Evolutionary conservation across 2,797 vertebrate genomes (phyloP), one percentile per base, ranked within the genome.

Genomic region (Adrianichthys oophorus): DNA sequence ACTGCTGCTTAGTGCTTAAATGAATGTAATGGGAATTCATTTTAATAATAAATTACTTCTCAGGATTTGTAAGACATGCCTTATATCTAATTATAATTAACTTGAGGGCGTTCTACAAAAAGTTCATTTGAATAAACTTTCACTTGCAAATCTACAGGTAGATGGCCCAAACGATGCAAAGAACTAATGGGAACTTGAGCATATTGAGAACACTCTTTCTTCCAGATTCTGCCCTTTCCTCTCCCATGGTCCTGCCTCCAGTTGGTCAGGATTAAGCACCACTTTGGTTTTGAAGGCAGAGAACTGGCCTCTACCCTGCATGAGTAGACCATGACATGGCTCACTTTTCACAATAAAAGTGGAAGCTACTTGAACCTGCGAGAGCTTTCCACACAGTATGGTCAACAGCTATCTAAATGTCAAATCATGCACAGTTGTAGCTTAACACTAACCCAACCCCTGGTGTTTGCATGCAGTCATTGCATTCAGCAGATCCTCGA

Each of bases 401-500:
- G 48, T 52, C 60, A 48, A 53, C 45, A 1, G 56, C 66, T 55
- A 74, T 88, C 89, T 68, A 71, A 67, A 90, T 90, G 88, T 87
- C 92, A 85, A 83, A 87, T 84, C 90, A 76, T 82, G 85, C 59
- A 87, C 88, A 84, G 92, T 87, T 89, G 88, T 79, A 78, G 93
- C 93, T 91, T 87, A 91, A 92, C 90, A 96, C 95, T 98, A 96
- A 97, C 93, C 84, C 89, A 79, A 85, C 92, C 92, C 94, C 94
- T 92, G 95, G 92, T 96, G 94, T 98, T 95, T 96, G 94, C 94
- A 94, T 94, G 94, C 95, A 97, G 95, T 94, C 95, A 96, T 94
- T 98, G 96, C 95, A 97, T 96, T 93, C 96, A 97, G 94, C 97
- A 97, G 95, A 98, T 96, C 94, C 94, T 98, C 89, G 96, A 98